Conservation (phyloP, 2,113 vertebrate genomes). For the Sapayoa aenigma region DNA sequence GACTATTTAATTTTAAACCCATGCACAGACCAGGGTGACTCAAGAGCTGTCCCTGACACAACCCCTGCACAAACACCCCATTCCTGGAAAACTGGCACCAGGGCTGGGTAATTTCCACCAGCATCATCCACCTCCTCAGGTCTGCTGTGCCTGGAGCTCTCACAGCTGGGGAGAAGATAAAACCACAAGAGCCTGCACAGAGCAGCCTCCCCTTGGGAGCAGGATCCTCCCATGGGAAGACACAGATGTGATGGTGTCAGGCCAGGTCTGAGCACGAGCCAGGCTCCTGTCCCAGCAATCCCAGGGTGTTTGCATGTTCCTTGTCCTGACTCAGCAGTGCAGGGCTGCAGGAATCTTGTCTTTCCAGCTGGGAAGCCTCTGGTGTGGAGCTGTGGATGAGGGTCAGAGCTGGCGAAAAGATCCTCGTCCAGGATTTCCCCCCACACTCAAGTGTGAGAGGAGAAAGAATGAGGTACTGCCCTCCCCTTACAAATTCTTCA, state of each 20-base stretch:
- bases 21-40: rapidly evolving
- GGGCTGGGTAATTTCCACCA: rapidly evolving
- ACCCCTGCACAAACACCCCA: background rate
- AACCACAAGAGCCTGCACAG: rapidly evolving
- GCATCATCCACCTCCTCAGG: background rate
- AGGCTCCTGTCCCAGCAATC: background rate
- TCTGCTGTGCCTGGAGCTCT: background rate
- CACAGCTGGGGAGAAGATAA: rapidly evolving
- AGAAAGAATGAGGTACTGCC: background rate
- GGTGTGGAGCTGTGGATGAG: rapidly evolving
- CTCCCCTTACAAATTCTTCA: rapidly evolving
- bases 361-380: background rate
- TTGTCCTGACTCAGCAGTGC: background rate
- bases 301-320: rapidly evolving
- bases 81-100: rapidly evolving
- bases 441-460: rapidly evolving
- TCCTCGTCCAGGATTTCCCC: background rate
- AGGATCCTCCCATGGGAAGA: background rate
- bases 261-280: rapidly evolving
- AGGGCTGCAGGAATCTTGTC: background rate
- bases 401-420: background rate
- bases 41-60: background rate
- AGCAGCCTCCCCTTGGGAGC: rapidly evolving
- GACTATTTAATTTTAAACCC: background rate
- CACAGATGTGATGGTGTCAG: rapidly evolving